phyloP scores from a whole-genome alignment of 2,113 vertebrate species.

The Chionis minor region DNA sequence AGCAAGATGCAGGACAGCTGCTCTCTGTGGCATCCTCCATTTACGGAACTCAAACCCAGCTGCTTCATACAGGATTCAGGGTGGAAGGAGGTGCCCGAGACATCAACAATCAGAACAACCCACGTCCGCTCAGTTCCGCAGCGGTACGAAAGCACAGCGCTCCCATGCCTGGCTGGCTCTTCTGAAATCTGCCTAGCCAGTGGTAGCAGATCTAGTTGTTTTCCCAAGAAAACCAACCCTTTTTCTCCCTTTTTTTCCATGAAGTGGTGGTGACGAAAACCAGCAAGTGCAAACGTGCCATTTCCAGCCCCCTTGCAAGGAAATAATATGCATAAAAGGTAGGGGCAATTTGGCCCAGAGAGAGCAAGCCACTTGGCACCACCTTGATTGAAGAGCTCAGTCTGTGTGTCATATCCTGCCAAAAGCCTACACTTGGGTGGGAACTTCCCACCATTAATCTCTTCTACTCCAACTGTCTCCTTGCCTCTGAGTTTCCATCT shows the following conservation, averaged over 20 bases:
- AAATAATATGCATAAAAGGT: not conserved
- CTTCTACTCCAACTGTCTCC: not conserved
- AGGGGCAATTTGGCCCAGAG: slow-evolving; percentile 15
- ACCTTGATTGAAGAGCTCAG: not conserved
- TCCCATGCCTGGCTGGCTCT: not conserved
- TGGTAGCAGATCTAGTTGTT: not conserved
- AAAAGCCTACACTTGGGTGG: not conserved
- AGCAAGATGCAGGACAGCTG: not conserved
- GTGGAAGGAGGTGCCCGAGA: not conserved
- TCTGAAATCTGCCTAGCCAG: not conserved
- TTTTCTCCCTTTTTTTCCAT: not conserved
- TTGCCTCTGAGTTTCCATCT: not conserved
- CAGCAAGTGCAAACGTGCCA: not conserved
- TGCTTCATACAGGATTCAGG: not conserved
- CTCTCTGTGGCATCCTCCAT: not conserved
- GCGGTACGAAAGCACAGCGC: not conserved
- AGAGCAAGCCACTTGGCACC: slow-evolving; percentile 21
- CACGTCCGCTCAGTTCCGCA: not conserved
- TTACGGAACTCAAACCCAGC: not conserved
- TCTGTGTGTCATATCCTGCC: slow-evolving; percentile 25
- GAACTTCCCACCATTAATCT: slow-evolving; percentile 46
- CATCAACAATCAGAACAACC: not conserved
- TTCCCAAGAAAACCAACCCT: not conserved
- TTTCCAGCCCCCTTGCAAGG: not conserved
- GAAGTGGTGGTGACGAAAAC: not conserved